These are phyloP conservation scores for Acrocephalus scirpaceus DNA, from an alignment of 2,797 vertebrate genomes.

Conservation along the genomic window DNA sequence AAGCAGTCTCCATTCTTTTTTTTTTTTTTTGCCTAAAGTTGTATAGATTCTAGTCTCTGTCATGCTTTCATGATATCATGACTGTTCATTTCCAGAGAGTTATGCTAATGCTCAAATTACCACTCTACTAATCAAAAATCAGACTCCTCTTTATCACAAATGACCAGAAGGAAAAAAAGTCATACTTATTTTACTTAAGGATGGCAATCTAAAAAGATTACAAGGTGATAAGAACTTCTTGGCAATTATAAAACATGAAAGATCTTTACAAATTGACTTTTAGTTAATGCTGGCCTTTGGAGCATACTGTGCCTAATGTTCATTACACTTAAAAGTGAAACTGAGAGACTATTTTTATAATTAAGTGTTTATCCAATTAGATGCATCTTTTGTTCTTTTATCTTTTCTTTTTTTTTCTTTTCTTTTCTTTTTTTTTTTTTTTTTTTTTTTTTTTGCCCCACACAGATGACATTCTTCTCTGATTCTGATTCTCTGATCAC, in stretches of 20 bases:
- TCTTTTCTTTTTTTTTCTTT: rapidly evolving
- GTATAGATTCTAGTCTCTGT: not conserved
- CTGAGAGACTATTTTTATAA: not conserved
- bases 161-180: not conserved
- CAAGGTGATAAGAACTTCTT: not conserved
- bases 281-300: not conserved
- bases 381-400: rapidly evolving
- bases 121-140: not conserved
- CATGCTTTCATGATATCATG: not conserved
- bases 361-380: not conserved
- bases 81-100: not conserved
- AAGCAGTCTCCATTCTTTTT: rapidly evolving
- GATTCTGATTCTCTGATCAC: not conserved
- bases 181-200: not conserved
- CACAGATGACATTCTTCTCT: not conserved
- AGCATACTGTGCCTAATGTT: not conserved
- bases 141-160: not conserved
- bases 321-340: not conserved
- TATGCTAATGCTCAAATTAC: not conserved
- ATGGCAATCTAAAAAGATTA: not conserved
- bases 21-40: not conserved
- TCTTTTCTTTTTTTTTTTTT: too few relatives aligned
- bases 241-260: not conserved
- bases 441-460: too few relatives aligned
- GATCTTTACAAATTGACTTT: not conserved